phyloP scores from a whole-genome alignment of 2,888 invertebrate species.

The Catocala sponsa region DNA sequence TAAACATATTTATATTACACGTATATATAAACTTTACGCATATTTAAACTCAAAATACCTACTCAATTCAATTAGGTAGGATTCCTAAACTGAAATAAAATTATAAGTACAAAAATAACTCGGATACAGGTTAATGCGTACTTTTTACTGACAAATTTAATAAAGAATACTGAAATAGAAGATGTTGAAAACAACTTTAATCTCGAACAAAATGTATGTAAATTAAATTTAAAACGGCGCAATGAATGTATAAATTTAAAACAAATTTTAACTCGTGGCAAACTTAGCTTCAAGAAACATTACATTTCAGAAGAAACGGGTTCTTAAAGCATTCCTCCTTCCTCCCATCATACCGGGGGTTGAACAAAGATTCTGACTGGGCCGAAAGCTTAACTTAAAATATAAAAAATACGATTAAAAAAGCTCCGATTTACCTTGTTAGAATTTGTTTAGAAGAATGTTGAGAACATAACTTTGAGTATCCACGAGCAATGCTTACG shows the following conservation, averaged over 20 bases:
- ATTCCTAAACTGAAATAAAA: too few species aligned
- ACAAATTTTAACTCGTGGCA: slow-evolving; percentile 17
- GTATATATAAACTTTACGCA: too few species aligned
- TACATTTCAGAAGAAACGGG: slow-evolving; percentile 33
- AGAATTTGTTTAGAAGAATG: slow-evolving; percentile 10
- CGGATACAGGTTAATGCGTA: too few species aligned
- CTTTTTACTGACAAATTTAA: too few species aligned
- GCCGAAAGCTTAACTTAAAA: slow-evolving; percentile 33
- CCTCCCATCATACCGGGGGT: slow-evolving; percentile 17
- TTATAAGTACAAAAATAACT: too few species aligned
- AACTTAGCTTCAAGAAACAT: slow-evolving; percentile 35
- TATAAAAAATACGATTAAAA: slow-evolving; percentile 34
- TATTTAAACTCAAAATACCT: too few species aligned
- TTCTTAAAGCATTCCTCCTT: slow-evolving; percentile 31
- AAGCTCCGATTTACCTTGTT: slow-evolving; percentile 27
- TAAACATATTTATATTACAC: too few species aligned
- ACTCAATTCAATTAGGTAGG: too few species aligned
- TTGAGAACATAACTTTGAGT: slow-evolving; percentile 9
- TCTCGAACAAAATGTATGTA: not conserved
- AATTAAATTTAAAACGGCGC: not conserved
- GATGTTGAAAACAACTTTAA: too few species aligned
- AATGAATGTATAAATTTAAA: slow-evolving; percentile 12
- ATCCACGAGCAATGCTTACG: not conserved
- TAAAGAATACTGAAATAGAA: too few species aligned
- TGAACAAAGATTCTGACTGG: slow-evolving; percentile 34